Conservation (phyloP, 2,113 vertebrate genomes). For the Accipiter cooperii region DNA sequence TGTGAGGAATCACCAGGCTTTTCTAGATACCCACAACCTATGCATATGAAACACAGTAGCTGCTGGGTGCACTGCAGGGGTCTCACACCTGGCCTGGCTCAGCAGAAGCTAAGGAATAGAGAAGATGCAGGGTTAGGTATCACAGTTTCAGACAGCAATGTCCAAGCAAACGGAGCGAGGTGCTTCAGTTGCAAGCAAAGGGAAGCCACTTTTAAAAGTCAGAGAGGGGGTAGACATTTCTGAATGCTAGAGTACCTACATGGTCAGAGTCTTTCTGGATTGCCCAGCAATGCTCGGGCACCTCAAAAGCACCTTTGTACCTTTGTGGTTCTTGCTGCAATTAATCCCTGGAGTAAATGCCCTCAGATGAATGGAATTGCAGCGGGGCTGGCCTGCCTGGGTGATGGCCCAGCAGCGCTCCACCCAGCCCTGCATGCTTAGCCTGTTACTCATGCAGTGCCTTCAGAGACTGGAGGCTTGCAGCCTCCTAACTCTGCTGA, state of each 20-base stretch:
- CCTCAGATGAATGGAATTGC: not conserved
- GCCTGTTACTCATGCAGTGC: constrained; percentile 14
- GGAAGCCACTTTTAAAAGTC: not conserved
- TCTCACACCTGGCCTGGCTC: not conserved
- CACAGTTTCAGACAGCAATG: not conserved
- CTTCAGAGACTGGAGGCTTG: not conserved
- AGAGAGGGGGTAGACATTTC: not conserved
- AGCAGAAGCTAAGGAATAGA: not conserved
- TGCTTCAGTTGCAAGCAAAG: not conserved
- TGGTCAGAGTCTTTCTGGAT: not conserved
- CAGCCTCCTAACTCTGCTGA: not conserved
- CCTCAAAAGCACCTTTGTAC: not conserved
- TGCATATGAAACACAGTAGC: not conserved
- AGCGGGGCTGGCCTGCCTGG: not conserved
- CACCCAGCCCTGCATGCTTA: not conserved
- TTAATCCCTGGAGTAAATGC: not conserved
- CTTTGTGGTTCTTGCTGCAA: not conserved
- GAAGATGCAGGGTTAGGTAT: not conserved
- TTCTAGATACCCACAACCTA: not conserved
- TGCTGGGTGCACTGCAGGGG: not conserved
- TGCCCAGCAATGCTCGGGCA: not conserved
- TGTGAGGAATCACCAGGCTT: not conserved
- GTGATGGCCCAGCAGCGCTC: not conserved
- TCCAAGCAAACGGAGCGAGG: not conserved
- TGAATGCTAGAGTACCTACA: not conserved